A percentile compares a stretch with the other conserved stretches of the same genome.
Conservation (phyloP, 2,113 vertebrate species). For the Gambusia holbrooki region DNA sequence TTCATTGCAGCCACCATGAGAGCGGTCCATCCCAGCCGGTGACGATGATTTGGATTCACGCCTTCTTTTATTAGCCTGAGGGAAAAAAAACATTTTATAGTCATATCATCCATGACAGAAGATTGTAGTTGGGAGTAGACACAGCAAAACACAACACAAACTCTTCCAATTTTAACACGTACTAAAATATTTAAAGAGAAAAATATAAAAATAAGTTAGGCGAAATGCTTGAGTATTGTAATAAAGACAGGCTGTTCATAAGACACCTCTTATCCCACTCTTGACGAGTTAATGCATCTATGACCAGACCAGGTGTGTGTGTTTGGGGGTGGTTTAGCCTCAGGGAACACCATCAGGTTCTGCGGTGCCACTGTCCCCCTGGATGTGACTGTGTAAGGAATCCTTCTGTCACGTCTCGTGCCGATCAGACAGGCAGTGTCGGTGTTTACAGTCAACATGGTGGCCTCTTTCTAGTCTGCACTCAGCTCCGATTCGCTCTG, state of each 20-base stretch:
- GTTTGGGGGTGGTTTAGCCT: conserved; percentile 37
- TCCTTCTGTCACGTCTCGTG: conserved; percentile 47
- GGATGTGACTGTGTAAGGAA: conserved; percentile 38
- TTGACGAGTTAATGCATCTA: conserved; percentile 34
- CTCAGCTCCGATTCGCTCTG: conserved; percentile 32
- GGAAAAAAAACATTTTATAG: conserved; percentile 6
- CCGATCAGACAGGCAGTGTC: conserved; percentile 49
- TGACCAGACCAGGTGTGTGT: conserved; percentile 59
- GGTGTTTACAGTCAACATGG: conserved; percentile 83
- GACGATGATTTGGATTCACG: conserved; percentile 85
- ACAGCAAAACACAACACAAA: not conserved
- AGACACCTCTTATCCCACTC: conserved; percentile 14
- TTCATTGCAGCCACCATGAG: conserved; percentile 95
- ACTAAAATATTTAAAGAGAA: not conserved
- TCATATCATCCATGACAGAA: not conserved
- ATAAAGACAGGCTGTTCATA: conserved; percentile 6
- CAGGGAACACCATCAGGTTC: conserved; percentile 56
- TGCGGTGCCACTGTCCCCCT: conserved; percentile 16
- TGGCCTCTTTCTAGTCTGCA: conserved; percentile 53
- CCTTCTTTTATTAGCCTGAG: conserved; percentile 86
- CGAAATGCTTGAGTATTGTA: conserved; percentile 6
- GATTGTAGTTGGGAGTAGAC: not conserved
- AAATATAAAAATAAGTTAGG: not conserved
- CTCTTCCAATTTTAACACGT: not conserved
- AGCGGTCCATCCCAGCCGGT: conserved; percentile 91